Percentiles rank a stretch among this genome's conserved stretches.
phyloP scores from a whole-genome alignment of 53 echinoderm and acorn worm species.

The Paelopatides confundens region DNA sequence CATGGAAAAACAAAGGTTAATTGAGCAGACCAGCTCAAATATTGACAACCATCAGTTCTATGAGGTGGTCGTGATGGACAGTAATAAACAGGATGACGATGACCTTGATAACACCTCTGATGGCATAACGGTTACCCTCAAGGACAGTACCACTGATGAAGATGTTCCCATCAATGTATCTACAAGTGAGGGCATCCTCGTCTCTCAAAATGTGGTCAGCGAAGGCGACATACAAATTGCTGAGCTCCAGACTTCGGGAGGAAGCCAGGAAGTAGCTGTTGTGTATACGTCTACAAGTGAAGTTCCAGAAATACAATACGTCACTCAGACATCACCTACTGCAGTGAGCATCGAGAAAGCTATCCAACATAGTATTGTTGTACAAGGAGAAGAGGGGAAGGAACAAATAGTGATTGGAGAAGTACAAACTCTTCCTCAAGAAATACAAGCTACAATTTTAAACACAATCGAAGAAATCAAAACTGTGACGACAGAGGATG shows the following conservation, averaged over 20 bases:
- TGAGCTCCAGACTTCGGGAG: conserved; percentile 30
- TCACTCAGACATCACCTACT: conserved; percentile 2
- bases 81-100: conserved; percentile 21
- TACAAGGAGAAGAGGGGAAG: conserved; percentile 10
- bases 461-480: conserved; percentile 40
- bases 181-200: conserved; percentile 26
- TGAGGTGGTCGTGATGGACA: conserved; percentile 41
- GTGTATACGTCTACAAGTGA: conserved; percentile 21
- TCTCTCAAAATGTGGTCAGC: conserved; percentile 23
- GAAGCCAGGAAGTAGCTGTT: conserved; percentile 2
- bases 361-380: conserved; percentile 30
- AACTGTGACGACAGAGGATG: conserved; percentile 5
- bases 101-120: conserved; percentile 5
- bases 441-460: conserved; percentile 40
- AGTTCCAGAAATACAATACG: conserved; percentile 14
- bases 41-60: conserved; percentile 17
- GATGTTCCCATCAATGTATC: conserved; percentile 14
- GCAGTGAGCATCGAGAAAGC: not conserved
- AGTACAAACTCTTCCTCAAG: conserved; percentile 45
- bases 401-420: conserved; percentile 38
- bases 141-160: conserved; percentile 52
- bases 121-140: conserved; percentile 44
- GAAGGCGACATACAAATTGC: conserved; percentile 34
- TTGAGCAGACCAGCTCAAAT: conserved; percentile 1
- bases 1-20: conserved; percentile 22